Base-by-base conservation (phyloP, 1,140 invertebrate genomes). In the Alviniconcha marisindica region DNA sequence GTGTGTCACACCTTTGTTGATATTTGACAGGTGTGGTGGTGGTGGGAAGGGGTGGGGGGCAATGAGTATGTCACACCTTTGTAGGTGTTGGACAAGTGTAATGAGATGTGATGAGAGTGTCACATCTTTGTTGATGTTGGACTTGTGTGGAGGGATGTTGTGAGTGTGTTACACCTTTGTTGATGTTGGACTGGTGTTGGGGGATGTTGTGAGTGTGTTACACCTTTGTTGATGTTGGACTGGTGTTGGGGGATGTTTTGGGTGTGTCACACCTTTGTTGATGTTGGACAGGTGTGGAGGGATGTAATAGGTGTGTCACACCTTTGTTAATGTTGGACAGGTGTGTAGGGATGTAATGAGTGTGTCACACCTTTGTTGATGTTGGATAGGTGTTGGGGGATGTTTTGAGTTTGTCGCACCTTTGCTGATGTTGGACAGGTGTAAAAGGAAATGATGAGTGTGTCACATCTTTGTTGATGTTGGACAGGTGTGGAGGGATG, bases 231-330 rank as follows among this genome's bases (percentile, higher is more conserved):
- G 7, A n/a, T 69, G 63, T 69, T 7, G 12, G 63, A n/a, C n/a
- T n/a, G n/a, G n/a, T 10, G 63, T n/a, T 7, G 5, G 63, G 7
- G 63, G 12, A 12, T 51, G 21, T 51, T 51, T 12, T 51, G 7
- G 21, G 7, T 51, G 7, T 51, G 21, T 51, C 21, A 51, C 7
- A 60, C 4, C 18, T 4, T 24, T 60, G n/a, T 28, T 69, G 31
- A 12, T 31, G 31, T 3, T 40, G 66, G 18, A 15, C 77, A 88
- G 87, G 84, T 60, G 82, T 88, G 33, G 85, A 88, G n/a, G n/a
- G n/a, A n/a, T n/a, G n/a, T n/a, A n/a, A n/a, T n/a, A n/a, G n/a
- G n/a, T n/a, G n/a, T n/a, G n/a, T n/a, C n/a, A n/a, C n/a, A n/a
- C n/a, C n/a, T n/a, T n/a, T n/a, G n/a, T n/a, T n/a, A n/a, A n/a